Base-by-base conservation (phyloP, 2,888 invertebrate species). In the Chirona hameri region DNA sequence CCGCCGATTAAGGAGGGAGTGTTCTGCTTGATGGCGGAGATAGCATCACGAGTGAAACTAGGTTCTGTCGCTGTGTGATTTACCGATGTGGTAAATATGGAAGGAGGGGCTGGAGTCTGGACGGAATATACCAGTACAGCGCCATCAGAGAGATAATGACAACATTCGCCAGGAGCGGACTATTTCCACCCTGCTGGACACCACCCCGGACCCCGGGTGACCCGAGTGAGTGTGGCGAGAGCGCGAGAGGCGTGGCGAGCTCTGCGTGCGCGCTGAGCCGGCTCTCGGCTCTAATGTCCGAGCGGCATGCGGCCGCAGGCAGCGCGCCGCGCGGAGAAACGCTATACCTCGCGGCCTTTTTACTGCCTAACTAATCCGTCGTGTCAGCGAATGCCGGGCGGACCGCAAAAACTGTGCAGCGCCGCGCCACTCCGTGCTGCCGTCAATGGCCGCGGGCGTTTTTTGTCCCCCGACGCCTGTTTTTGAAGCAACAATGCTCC, bases 401-500 rank as follows among this genome's bases (percentile, higher is more conserved):
- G 0, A 5, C 24, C 24, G 46, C 76, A 76, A 76, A 76, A 76
- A 76, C 76, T 18, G 9, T 12, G 65, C 39, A 24, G 76, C 76
- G 24, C 39, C 46, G 39, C 10, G 39, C 27, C 39, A 10, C 27
- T 14, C 10, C 76, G 39, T 39, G 76, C 24, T 24, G 39, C 46
- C 39, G 46, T 46, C 39, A 76, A 76, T 76, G 46, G 14, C 76
- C 10, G 76, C 39, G 10, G 46, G 12, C 24, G 76, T 18, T 39
- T 76, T 76, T 76, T 76, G 10, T 24, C 24, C 39, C 76, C 24
- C 10, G 76, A 46, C 76, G 65, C 46, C 9, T 76, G 39, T 76
- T 76, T 76, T 76, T 76, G 24, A 46, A 46, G 76, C 76, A 46
- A 76, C 76, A 76, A 76, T 39, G 76, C 76, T 46, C 76, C 76